phyloP scores from a whole-genome alignment of 1,140 invertebrate genomes.

The Temnothorax longispinosus region DNA sequence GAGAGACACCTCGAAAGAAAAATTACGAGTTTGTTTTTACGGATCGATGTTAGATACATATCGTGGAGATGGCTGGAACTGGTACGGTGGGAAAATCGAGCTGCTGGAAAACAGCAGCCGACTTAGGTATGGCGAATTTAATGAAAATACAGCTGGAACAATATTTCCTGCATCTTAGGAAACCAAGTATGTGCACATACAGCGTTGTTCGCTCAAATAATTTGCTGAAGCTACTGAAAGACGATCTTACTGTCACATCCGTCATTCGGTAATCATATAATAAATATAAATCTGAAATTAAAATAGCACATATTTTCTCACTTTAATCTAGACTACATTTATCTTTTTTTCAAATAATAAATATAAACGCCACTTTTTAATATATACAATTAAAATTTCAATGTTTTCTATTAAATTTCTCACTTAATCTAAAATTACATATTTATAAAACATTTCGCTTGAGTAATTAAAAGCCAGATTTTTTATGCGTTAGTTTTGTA shows the following conservation, averaged over 20 bases:
- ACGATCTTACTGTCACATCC: slow-evolving; percentile 46
- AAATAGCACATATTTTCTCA: slow-evolving; percentile 2
- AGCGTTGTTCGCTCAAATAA: slow-evolving; percentile 47
- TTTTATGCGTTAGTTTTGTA: slow-evolving; percentile 55
- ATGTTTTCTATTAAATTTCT: neutral
- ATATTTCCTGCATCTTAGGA: slow-evolving; percentile 53
- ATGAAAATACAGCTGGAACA: slow-evolving; percentile 65
- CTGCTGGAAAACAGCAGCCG: slow-evolving; percentile 52
- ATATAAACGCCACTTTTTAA: neutral
- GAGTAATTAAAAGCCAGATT: neutral
- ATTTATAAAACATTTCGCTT: neutral
- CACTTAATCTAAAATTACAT: neutral
- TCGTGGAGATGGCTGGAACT: slow-evolving; percentile 73
- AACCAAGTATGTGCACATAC: neutral
- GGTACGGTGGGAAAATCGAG: slow-evolving; percentile 56
- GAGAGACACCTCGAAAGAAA: neutral
- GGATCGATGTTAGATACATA: slow-evolving; percentile 61
- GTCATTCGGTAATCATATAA: slow-evolving; percentile 61
- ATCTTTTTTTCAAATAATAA: neutral
- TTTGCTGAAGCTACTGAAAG: slow-evolving; percentile 64
- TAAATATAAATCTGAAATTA: neutral
- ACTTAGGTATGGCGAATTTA: slow-evolving; percentile 67
- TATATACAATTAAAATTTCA: neutral
- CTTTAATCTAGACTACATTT: neutral
- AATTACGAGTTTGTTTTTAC: slow-evolving; percentile 3